phyloP scores from a whole-genome alignment of 2,888 invertebrate genomes.

The Eubasilissa splendida region DNA sequence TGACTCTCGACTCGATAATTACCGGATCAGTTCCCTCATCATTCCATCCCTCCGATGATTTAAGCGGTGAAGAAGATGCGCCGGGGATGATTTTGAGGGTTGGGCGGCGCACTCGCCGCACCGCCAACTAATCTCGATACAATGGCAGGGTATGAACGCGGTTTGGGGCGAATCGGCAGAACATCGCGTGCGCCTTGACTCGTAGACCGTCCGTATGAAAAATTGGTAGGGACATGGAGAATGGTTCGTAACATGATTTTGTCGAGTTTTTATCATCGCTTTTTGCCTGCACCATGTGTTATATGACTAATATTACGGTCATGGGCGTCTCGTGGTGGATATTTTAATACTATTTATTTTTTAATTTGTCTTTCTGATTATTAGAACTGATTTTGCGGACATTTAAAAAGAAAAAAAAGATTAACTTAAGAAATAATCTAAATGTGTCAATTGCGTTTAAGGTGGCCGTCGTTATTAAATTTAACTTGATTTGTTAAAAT shows the following conservation, averaged over 20 bases:
- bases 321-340: neutral
- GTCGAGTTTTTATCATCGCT: neutral
- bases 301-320: constrained; percentile 1
- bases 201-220: neutral
- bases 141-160: neutral
- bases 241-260: neutral
- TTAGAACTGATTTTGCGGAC: no score
- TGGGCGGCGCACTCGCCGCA: neutral
- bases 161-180: neutral
- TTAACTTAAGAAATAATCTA: no score
- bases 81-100: neutral
- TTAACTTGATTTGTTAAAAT: no score
- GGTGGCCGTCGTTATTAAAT: no score
- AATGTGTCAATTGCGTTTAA: no score
- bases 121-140: neutral
- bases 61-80: neutral
- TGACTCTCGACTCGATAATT: constrained; percentile 8
- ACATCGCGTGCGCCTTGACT: neutral
- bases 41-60: neutral
- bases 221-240: neutral
- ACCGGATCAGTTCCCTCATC: constrained; percentile 8
- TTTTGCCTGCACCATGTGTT: constrained; percentile 12
- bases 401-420: no score
- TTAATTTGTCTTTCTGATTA: neutral
- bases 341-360: neutral